Evolutionary conservation across 1,140 invertebrate genomes (phyloP).

Genomic region (Cataglyphis hispanica): DNA sequence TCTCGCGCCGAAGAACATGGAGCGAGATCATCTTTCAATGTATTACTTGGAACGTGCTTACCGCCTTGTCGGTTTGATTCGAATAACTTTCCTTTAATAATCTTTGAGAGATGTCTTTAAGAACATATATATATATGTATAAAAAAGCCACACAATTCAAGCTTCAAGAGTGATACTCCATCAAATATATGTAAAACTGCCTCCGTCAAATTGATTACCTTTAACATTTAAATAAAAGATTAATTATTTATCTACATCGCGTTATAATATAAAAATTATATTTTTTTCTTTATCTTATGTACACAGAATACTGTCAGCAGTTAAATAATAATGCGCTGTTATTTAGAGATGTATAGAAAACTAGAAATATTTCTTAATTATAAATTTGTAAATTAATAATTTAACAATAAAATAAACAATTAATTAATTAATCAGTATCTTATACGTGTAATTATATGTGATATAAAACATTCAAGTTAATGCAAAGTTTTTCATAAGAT

Average conservation of each 20-base stretch:
- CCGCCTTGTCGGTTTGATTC: background rate
- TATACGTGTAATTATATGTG: too few species aligned
- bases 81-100: background rate
- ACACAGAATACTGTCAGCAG: too few species aligned
- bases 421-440: background rate
- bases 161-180: background rate
- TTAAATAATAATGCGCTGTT: too few species aligned
- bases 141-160: background rate
- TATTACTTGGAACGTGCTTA: background rate
- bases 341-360: too few species aligned
- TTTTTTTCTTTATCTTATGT: background rate
- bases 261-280: background rate
- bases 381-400: background rate
- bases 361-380: background rate
- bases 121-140: background rate
- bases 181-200: background rate
- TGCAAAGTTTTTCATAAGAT: too few species aligned
- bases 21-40: slow-evolving; percentile 23
- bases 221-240: background rate
- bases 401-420: background rate
- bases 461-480: too few species aligned
- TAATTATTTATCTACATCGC: background rate
- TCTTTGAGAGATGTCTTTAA: background rate
- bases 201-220: background rate
- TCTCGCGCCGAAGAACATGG: background rate